These are phyloP conservation scores for Conus canariensis DNA, from an alignment of 2,888 invertebrate genomes.

Conservation along the genomic window DNA sequence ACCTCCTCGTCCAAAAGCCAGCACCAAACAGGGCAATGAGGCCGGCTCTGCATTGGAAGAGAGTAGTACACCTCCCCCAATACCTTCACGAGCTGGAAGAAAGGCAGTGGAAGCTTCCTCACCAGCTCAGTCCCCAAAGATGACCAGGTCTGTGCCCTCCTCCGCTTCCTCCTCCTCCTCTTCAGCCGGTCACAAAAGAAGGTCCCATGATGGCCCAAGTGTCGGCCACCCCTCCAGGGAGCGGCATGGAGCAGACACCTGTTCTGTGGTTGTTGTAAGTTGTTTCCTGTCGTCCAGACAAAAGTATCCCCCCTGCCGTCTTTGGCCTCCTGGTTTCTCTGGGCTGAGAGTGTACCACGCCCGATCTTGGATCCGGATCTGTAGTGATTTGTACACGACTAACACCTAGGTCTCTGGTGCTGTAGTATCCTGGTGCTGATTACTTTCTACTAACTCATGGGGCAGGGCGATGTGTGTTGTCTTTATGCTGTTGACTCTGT, in stretches of 20 bases:
- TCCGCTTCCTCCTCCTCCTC: slow-evolving; percentile 52
- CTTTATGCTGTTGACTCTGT: too few species aligned
- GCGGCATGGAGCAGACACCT: neutral
- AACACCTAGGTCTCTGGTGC: neutral
- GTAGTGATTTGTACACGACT: neutral
- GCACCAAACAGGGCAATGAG: neutral
- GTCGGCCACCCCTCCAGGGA: slow-evolving; percentile 19
- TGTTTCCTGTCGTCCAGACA: neutral
- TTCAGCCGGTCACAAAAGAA: slow-evolving; percentile 40
- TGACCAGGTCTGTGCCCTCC: slow-evolving; percentile 48
- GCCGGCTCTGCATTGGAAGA: neutral
- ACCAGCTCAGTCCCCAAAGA: slow-evolving; percentile 41
- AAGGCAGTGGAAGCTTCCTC: slow-evolving; percentile 49
- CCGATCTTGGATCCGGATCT: too few species aligned
- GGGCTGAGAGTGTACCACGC: neutral
- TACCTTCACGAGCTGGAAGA: neutral
- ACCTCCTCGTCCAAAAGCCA: slow-evolving; percentile 48
- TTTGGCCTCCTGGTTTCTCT: neutral
- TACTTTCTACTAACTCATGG: neutral
- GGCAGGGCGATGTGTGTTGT: neutral
- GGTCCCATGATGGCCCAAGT: neutral
- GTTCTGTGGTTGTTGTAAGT: slow-evolving; percentile 52
- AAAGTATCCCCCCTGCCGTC: neutral
- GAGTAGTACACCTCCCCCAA: slow-evolving; percentile 25
- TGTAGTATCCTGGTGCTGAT: neutral